Conservation (phyloP, 92 coral and sea anemone species). For the Zoanthus sansibaricus region DNA sequence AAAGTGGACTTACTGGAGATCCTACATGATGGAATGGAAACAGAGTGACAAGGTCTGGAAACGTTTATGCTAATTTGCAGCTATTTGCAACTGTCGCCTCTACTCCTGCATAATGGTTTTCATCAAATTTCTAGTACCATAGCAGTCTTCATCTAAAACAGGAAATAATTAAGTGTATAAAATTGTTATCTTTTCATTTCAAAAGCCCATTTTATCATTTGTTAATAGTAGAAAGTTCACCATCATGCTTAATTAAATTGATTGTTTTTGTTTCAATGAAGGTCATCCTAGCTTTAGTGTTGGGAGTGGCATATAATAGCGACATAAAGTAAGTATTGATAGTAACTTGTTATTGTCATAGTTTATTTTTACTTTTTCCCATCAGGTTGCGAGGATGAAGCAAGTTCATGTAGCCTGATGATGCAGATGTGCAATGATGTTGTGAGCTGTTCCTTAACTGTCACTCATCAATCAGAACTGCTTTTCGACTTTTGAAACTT, state of each 20-base stretch:
- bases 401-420: background rate
- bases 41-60: background rate
- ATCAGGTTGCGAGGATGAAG: slow-evolving; percentile 2
- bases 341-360: background rate
- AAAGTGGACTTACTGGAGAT: slow-evolving; percentile 11
- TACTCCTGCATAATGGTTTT: background rate
- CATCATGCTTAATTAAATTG: background rate
- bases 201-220: background rate
- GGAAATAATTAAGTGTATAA: background rate
- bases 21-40: background rate
- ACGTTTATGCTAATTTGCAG: slow-evolving; percentile 1
- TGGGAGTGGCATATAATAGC: slow-evolving; percentile 9
- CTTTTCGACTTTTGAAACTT: background rate
- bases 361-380: background rate
- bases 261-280: background rate
- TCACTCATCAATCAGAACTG: slow-evolving; percentile 1
- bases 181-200: background rate
- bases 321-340: background rate
- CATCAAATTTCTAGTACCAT: background rate
- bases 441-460: background rate
- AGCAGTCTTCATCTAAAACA: background rate
- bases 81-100: slow-evolving; percentile 8
- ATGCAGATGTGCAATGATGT: slow-evolving; percentile 1
- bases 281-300: background rate
- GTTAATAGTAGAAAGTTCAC: background rate